Evolutionary conservation across 1,140 invertebrate genomes (phyloP), one percentile per base, ranked within the genome.

Genomic region (Cydia pomonella): DNA sequence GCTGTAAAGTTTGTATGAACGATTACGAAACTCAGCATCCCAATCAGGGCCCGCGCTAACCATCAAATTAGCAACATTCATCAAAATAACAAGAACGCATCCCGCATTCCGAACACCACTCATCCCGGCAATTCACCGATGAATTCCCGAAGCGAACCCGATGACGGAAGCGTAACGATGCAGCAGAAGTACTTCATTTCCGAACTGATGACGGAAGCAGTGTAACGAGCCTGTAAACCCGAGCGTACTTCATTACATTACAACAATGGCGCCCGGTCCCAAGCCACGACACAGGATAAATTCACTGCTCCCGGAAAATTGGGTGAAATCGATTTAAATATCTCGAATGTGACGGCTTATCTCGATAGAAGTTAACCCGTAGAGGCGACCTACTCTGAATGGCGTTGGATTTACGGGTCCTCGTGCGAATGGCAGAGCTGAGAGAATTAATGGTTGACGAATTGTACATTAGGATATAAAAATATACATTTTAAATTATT

Each of bases 281-380:
- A 80, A 76, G 81, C 76, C 80, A 84, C 86, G 85, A 82, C 87
- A 87, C 84, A 78, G 89, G 86, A 89, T 91, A 91, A 92, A 92
- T 92, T 88, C 87, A 88, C 76, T 88, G 78, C 85, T 82, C 83
- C 85, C 83, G 86, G 87, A 90, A 91, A 92, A 92, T 91, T 92
- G 88, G 84, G 87, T 86, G 85, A 92, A 92, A 92, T 92, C 91
- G 89, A 92, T 92, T 92, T 92, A 92, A 92, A 92, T 90, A 91
- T 92, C 86, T 90, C 84, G 81, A 92, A 91, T 91, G 89, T 92
- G 87, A 89, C 78, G 83, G 82, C 87, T 90, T 90, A 91, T 91
- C 89, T 87, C 78, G 86, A 89, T 88, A 78, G 78, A 77, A 84
- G 77, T 82, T 82, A 84, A 87, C 82, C 79, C 78, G 73, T 77